phyloP scores from a whole-genome alignment of 2,888 invertebrate species.

The Synanthedon myopaeformis region DNA sequence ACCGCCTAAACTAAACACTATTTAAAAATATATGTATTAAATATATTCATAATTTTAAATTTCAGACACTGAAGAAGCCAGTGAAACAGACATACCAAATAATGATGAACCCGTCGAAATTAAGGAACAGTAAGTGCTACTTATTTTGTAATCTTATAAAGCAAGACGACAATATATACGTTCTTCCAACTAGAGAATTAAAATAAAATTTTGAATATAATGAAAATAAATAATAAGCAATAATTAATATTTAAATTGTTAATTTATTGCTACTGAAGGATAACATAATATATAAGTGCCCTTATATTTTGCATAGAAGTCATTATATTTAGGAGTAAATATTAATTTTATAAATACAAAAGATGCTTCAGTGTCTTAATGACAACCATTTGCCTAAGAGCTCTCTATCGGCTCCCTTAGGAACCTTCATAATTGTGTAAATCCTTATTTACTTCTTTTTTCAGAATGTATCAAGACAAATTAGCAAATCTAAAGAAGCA shows the following conservation, averaged over 20 bases:
- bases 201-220: no score
- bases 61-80: conserved; percentile 94
- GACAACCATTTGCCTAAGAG: not conserved
- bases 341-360: no score
- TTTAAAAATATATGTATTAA: not conserved
- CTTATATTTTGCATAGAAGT: no score
- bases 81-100: conserved; percentile 92
- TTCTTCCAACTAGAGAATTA: no score
- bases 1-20: not conserved
- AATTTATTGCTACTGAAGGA: no score
- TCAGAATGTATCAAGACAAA: conserved; percentile 91
- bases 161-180: no score
- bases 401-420: no score
- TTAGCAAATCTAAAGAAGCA: conserved; percentile 89
- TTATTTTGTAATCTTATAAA: no score
- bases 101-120: conserved; percentile 85
- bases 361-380: not conserved
- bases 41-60: conserved; percentile 2
- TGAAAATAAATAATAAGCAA: no score
- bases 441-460: not conserved
- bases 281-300: no score
- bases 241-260: no score
- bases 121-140: conserved; percentile 82
- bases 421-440: not conserved
- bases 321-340: no score